Percentiles rank a stretch among this genome's conserved stretches.
Conservation (phyloP, 1,140 invertebrate species). For the Papilio aristodemus region DNA sequence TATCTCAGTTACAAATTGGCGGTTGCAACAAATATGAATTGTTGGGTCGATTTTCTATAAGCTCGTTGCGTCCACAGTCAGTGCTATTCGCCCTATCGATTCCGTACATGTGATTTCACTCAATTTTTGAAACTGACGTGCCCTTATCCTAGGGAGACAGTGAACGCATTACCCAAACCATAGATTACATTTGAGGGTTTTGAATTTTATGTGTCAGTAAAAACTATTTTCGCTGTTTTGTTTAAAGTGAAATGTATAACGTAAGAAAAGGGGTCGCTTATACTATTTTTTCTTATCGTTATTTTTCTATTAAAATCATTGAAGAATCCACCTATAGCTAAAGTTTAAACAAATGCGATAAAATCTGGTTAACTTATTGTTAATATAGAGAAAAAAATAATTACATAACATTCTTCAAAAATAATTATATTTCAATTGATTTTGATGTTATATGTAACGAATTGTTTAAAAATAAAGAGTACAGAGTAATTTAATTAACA, state of each 20-base stretch:
- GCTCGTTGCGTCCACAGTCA: conserved; percentile 44
- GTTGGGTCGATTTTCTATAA: conserved; percentile 52
- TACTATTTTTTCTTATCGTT: background rate
- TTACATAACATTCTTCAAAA: too few species aligned
- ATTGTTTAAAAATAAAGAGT: background rate
- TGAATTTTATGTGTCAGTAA: conserved; percentile 20
- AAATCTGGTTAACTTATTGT: too few species aligned
- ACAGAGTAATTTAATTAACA: conserved; percentile 43
- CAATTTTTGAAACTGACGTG: conserved; percentile 78
- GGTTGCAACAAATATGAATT: conserved; percentile 65
- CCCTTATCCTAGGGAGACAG: conserved; percentile 60
- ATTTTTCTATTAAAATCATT: too few species aligned
- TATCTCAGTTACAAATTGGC: conserved; percentile 72
- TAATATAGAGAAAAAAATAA: too few species aligned
- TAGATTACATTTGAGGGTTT: conserved; percentile 48
- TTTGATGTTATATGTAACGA: too few species aligned
- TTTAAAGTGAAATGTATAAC: background rate
- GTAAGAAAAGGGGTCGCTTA: background rate
- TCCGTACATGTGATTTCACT: conserved; percentile 77
- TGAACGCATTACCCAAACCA: conserved; percentile 62
- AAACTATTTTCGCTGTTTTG: conserved; percentile 7
- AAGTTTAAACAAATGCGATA: too few species aligned
- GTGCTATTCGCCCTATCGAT: conserved; percentile 65
- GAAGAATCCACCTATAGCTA: too few species aligned
- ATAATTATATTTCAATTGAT: too few species aligned